Base-by-base conservation (phyloP, 2,113 vertebrate genomes). In the Tyrannus savana region DNA sequence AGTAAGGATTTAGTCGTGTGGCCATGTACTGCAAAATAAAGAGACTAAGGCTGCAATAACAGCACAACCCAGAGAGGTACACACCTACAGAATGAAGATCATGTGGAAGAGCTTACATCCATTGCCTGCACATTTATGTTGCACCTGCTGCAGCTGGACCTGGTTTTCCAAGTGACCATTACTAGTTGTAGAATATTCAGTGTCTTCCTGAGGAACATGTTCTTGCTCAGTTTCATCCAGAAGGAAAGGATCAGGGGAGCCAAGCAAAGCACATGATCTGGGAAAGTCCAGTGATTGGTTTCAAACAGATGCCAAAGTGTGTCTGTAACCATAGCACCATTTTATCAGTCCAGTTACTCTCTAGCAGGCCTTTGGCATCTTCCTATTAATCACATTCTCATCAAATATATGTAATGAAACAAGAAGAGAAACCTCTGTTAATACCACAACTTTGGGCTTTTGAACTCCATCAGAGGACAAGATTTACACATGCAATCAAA, bases 21-120 rank as follows among this genome's bases (percentile, higher is more conserved):
- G 23, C 21, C 28, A 21, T 13, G 7, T 21, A 12, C 7, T 78
- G 19, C 30, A 37, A 90, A 95, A 59, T 0, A 35, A 39, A 60
- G 23, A 64, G 27, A 5, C 9, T 71, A 58, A 62, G 18, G 7
- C 12, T 87, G 31, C 24, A 33, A 46, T 75, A 78, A 60, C 5
- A 87, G 5, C 10, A 24, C 25, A 41, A 47, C 9, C 14, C 30
- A 72, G 52, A 87, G 27, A 79, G 8, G 35, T 5, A 12, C 0
- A 4, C 7, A 55, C 33, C 21, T 44, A 64, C 14, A 1, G 0
- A 66, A 58, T 27, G 3, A 66, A 89, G n/a, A 23, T 0, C 0
- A 17, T 55, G 17, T 7, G 35, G 17, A 84, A 14, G 12, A 52
- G 10, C 8, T 69, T 37, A 22, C 17, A 17, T 49, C 16, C 8